Percentiles rank a stretch among this genome's conserved stretches.
These are phyloP conservation scores for Epinotia ramella DNA, from an alignment of 2,888 invertebrate species.

Conservation along the genomic window DNA sequence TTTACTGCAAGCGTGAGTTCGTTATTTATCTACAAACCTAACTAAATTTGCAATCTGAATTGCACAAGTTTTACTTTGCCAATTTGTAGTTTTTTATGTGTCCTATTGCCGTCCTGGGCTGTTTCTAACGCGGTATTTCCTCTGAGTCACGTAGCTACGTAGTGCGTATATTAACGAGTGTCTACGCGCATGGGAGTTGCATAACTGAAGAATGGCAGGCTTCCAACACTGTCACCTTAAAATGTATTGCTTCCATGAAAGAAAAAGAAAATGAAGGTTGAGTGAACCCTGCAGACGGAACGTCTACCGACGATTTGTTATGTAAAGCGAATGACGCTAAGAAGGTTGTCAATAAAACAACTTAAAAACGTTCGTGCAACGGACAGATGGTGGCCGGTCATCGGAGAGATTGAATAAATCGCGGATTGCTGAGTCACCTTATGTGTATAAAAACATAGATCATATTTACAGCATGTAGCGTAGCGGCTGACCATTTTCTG, in stretches of 20 bases:
- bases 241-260: constrained; percentile 66
- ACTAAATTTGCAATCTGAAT: constrained; percentile 70
- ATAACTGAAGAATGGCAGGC: constrained; percentile 68
- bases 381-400: constrained; percentile 54
- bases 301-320: constrained; percentile 53
- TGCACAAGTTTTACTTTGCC: constrained; percentile 67
- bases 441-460: constrained; percentile 55
- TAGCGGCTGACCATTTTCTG: constrained; percentile 55
- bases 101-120: constrained; percentile 52
- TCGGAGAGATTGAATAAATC: constrained; percentile 62
- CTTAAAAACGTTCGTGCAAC: constrained; percentile 20
- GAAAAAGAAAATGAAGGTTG: constrained; percentile 63
- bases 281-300: constrained; percentile 54
- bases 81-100: constrained; percentile 60
- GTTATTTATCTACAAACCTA: constrained; percentile 63
- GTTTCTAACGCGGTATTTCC: constrained; percentile 62
- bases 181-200: constrained; percentile 56
- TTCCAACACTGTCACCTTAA: constrained; percentile 64
- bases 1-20: constrained; percentile 63
- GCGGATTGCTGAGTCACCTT: constrained; percentile 57
- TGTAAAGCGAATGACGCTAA: constrained; percentile 50
- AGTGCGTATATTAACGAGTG: constrained; percentile 51
- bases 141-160: constrained; percentile 57
- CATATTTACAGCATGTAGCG: constrained; percentile 51
- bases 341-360: constrained; percentile 45